A percentile compares a stretch with the other conserved stretches of the same genome.
Conservation (phyloP, 1,140 invertebrate species). For the Chrysopa pallens region DNA sequence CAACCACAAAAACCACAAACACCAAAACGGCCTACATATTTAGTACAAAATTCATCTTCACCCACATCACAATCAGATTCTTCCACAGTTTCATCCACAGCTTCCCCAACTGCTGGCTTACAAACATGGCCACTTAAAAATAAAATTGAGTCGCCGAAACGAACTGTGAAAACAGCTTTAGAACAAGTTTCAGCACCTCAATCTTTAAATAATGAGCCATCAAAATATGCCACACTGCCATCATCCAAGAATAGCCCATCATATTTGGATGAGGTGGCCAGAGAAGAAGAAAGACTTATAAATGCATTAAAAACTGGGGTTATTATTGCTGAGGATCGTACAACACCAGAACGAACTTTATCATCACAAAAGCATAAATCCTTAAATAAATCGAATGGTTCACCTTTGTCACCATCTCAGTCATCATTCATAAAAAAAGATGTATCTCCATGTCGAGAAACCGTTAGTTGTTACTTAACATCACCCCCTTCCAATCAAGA, state of each 20-base stretch:
- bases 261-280: conserved; percentile 42
- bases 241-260: conserved; percentile 15
- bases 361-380: conserved; percentile 2
- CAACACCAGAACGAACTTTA: conserved; percentile 3
- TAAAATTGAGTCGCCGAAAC: conserved; percentile 23
- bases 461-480: conserved; percentile 23
- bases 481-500: conserved; percentile 11
- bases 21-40: conserved; percentile 15
- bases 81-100: not conserved
- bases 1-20: conserved; percentile 15
- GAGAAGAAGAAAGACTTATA: conserved; percentile 61
- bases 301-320: conserved; percentile 58
- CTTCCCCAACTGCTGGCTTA: conserved; percentile 12
- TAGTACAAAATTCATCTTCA: conserved; percentile 10
- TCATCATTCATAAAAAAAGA: conserved; percentile 6
- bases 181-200: not conserved
- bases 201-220: conserved; percentile 5
- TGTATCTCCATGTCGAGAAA: conserved; percentile 9
- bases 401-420: too few species aligned
- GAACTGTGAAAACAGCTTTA: conserved; percentile 6
- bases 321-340: conserved; percentile 36
- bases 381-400: conserved; percentile 1
- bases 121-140: conserved; percentile 49
- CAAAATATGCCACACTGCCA: conserved; percentile 2
- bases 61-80: not conserved